Base-by-base conservation (phyloP, 2,888 invertebrate genomes). In the Phymatocera aterrima region DNA sequence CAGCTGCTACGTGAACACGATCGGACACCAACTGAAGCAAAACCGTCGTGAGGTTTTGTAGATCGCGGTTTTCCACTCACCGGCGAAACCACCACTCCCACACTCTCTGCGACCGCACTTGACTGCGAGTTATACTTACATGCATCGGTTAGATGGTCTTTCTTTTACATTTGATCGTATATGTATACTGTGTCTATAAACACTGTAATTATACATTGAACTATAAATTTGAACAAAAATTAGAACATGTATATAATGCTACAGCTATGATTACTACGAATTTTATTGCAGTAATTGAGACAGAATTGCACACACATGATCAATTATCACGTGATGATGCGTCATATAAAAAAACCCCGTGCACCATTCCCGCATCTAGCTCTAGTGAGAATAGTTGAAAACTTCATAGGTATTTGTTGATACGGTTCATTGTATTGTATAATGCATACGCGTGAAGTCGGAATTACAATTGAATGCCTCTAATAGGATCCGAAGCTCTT, bases 81-180 rank as follows among this genome's bases (percentile, higher is more conserved):
- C 46, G 68, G 68, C 46, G 46, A 28, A 46, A 68, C 68, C 68
- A 68, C 68, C 46, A 68, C 68, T 68, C 57, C 57, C 57, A 57
- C 57, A 15, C 46, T 43, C n/a, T 4, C 46, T 8, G 15, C 21
- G 6, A 15, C 24, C 12, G 24, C 15, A 0, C 21, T 28, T 24
- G 4, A 57, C 28, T 15, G 28, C 28, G 3, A 12, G 15, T 28
- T 57, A 28, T 28, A 5, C 15, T 10, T 24, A 57, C 28, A n/a
- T n/a, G n/a, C n/a, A n/a, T n/a, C n/a, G n/a, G n/a, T n/a, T n/a
- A n/a, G n/a, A n/a, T n/a, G n/a, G n/a, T n/a, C n/a, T n/a, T n/a
- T n/a, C n/a, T n/a, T n/a, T n/a, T n/a, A n/a, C n/a, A n/a, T n/a
- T n/a, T n/a, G 18, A 57, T 57, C 10, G 24, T 57, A 57, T 21